Evolutionary conservation across 2,113 vertebrate species (phyloP), one percentile per base, ranked within the genome.

Genomic region (Trogon melanurus): DNA sequence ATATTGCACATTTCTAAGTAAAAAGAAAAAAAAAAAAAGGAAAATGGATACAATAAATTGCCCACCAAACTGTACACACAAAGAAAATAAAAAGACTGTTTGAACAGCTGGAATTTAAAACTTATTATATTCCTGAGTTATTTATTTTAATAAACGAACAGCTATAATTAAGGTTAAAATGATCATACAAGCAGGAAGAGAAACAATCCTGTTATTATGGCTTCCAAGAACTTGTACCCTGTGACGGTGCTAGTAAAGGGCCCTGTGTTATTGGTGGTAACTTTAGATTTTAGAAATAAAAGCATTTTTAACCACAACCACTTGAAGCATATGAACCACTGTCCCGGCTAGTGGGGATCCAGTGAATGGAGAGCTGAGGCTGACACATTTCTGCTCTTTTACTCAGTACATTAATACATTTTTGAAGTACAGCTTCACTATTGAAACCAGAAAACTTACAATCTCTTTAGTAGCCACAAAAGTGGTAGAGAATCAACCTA

Each of bases 141-240:
- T 96, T 96, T 96, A 81, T 96, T 96, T 97, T 96, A 96, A 94
- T 96, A 96, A 93, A 93, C 29, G 93, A 88, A 78, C 56, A 62
- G 80, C 71, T 95, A 85, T 89, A 96, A 97, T 94, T 96, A 96
- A 95, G 73, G 84, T 92, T 95, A 74, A 95, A 95, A 82, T 79
- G 48, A 96, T 93, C 75, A 85, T 44, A 69, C 48, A 91, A 23
- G n/a, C 78, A 93, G 84, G 86, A 95, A 95, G 90, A 89, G 85
- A 97, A 95, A 81, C 45, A 83, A 84, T 80, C 86, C 79, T 72
- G 60, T 84, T 73, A 64, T 90, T 80, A 94, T 0, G 1, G 71
- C 69, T 96, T 96, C 90, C 70, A 93, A 95, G 94, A 97, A 93
- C 62, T 83, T 41, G 58, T 84, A 94, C 82, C 50, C 87, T 90